Evolutionary conservation across 1,140 invertebrate species (phyloP).

Genomic region (Tetramorium simillimum): DNA sequence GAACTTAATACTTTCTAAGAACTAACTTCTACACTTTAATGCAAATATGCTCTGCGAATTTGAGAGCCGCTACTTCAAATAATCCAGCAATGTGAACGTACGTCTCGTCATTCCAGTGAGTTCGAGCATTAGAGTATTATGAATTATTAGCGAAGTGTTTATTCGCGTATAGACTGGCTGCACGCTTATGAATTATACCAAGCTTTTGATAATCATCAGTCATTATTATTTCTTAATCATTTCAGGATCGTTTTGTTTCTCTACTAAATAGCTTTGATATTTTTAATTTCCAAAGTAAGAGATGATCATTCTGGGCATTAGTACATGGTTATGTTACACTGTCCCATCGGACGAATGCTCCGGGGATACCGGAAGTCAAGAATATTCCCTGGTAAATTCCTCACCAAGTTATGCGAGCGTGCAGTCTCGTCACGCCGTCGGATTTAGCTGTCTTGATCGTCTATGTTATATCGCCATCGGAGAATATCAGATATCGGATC

Average conservation of each 20-base stretch:
- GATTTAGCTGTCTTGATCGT: constrained; percentile 53
- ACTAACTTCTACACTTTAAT: not conserved
- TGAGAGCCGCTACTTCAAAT: constrained; percentile 2
- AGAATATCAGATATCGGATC: constrained; percentile 49
- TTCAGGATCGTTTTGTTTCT: not conserved
- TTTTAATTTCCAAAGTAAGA: not conserved
- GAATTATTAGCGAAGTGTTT: constrained; percentile 18
- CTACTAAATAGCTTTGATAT: not conserved
- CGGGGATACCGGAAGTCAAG: constrained; percentile 19
- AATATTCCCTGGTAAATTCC: constrained; percentile 45
- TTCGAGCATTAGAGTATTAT: not conserved
- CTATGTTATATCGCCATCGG: constrained; percentile 33
- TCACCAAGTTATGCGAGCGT: constrained; percentile 15
- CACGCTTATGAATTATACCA: not conserved
- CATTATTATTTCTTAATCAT: not conserved
- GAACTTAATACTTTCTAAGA: not conserved
- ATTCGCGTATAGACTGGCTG: not conserved
- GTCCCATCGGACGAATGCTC: not conserved
- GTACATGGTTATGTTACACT: not conserved
- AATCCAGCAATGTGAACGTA: not conserved
- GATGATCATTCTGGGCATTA: not conserved
- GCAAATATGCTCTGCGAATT: not conserved
- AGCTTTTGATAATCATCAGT: not conserved
- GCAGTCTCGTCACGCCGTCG: constrained; percentile 23
- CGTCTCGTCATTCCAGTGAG: constrained; percentile 7